Base-by-base conservation (phyloP, 2,113 vertebrate species). In the Dromiciops gliroides region DNA sequence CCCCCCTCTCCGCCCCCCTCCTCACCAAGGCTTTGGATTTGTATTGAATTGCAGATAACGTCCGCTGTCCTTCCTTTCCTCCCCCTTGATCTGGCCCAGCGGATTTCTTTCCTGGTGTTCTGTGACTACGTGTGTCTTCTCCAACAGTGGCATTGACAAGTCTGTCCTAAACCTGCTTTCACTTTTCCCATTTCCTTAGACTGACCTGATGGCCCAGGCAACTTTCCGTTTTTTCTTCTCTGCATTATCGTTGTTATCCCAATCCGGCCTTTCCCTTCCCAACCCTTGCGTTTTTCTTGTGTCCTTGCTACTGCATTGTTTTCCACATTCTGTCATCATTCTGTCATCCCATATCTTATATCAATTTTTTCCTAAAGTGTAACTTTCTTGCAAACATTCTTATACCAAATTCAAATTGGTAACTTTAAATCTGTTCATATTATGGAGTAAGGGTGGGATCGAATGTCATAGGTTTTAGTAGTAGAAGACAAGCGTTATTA, bases 331-430 rank as follows among this genome's bases (percentile, higher is more conserved):
- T 44, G 37, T 44, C 67, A 83, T 83, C 37, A 83, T 83, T 37
- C 5, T 37, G 37, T n/a, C 37, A 8, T 22, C n/a, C 37, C 67
- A 83, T 23, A 23, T 44, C n/a, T 44, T 83, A 91, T 56, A n/a
- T 90, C 56, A 48, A 0, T 14, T 14, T 52, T 52, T 3, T 67
- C 26, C 60, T 50, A 28, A 0, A 44, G 89, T 23, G 67, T 89
- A 3, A n/a, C 92, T 53, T 93, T 52, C 48, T 12, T 52, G 52
- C 53, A 83, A 50, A 96, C 94, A 25, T 96, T 96, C 94, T 97
- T 96, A 96, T 44, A 83, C 93, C 96, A 97, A 92, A 12, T 96
- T 92, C 95, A 96, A 96, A 95, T 97, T 94, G 96, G 94, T 96
- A 96, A 97, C 92, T 95, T 94, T 60, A 90, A 90, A 94, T 44